These are phyloP conservation scores for Axis porcinus DNA, from an alignment of 2,113 vertebrate genomes.

Conservation along the genomic window DNA sequence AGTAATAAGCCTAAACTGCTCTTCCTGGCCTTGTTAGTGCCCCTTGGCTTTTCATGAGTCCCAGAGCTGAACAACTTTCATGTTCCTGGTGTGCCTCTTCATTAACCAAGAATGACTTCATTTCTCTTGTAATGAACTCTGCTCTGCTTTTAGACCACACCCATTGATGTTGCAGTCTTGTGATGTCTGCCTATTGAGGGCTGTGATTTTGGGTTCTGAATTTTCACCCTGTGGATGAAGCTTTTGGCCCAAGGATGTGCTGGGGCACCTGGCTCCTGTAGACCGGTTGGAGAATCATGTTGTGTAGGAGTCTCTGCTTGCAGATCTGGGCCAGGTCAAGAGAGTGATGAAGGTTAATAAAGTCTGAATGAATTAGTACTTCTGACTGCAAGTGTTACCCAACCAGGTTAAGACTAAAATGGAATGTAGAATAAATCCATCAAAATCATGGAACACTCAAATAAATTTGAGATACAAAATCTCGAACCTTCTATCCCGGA, in stretches of 20 bases:
- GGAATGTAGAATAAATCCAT: neutral
- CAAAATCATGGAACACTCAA: neutral
- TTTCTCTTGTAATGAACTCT: slow-evolving; percentile 1
- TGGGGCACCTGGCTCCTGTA: neutral
- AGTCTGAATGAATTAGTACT: neutral
- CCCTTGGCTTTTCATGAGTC: slow-evolving; percentile 38
- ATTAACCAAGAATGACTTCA: slow-evolving; percentile 40
- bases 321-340: neutral
- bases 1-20: slow-evolving; percentile 36
- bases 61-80: slow-evolving; percentile 23
- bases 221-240: neutral
- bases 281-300: neutral
- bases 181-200: neutral
- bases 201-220: neutral
- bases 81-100: neutral
- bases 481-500: neutral
- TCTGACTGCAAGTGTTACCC: neutral
- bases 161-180: neutral
- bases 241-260: neutral
- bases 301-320: neutral
- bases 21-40: neutral
- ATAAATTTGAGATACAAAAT: neutral
- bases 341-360: neutral
- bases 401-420: neutral
- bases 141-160: neutral